A percentile compares a stretch with the other conserved stretches of the same genome.
These are phyloP conservation scores for Drosophila sproati DNA, from an alignment of 1,140 invertebrate species.

Conservation along the genomic window DNA sequence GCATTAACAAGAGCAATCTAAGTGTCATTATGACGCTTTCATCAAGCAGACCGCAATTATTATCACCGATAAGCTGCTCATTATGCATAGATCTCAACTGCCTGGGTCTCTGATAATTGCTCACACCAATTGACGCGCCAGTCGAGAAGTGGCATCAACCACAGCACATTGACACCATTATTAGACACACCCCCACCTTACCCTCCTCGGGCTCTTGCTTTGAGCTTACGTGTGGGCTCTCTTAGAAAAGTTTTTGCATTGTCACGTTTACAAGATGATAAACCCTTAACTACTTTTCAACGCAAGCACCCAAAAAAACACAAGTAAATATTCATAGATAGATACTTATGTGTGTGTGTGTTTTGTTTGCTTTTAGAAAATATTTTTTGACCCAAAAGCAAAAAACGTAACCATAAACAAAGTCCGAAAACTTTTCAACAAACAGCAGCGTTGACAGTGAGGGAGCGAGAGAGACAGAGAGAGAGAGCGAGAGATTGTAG, in stretches of 20 bases:
- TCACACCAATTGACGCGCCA: conserved; percentile 3
- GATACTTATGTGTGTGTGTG: conserved; percentile 22
- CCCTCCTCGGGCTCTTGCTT: background rate
- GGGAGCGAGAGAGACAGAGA: background rate
- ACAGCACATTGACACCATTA: conserved; percentile 11
- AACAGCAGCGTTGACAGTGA: conserved; percentile 3
- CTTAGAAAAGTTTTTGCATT: conserved; percentile 62
- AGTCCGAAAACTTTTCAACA: conserved; percentile 67
- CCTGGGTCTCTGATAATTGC: conserved; percentile 11
- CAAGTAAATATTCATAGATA: conserved; percentile 24
- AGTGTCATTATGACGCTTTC: background rate
- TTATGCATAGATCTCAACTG: conserved; percentile 31
- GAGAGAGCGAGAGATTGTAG: background rate
- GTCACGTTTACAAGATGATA: conserved; percentile 81
- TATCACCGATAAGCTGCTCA: conserved; percentile 15
- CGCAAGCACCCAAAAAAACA: conserved; percentile 49
- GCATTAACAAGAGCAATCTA: too few relatives aligned
- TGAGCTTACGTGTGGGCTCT: conserved; percentile 34
- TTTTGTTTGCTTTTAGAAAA: background rate
- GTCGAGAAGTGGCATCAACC: conserved; percentile 9
- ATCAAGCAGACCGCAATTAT: background rate
- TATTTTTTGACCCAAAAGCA: conserved; percentile 73
- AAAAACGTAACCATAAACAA: conserved; percentile 60
- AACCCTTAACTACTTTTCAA: conserved; percentile 78
- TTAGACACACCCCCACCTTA: background rate